A percentile compares a stretch with the other conserved stretches of the same genome.
Evolutionary conservation across 2,113 vertebrate species (phyloP).

Genomic region (Callionymus lyra): DNA sequence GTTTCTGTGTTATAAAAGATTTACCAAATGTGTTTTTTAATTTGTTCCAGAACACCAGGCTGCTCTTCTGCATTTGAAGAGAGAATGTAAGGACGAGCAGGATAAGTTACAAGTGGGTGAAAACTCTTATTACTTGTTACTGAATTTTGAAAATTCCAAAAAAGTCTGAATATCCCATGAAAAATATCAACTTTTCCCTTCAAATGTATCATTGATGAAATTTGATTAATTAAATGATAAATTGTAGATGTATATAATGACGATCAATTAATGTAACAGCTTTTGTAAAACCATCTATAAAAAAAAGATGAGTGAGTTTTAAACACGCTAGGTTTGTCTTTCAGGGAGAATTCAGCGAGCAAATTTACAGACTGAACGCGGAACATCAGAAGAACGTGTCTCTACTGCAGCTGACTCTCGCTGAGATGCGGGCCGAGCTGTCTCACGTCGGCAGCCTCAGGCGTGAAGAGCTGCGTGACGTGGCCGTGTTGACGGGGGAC

Average conservation of each 20-base stretch:
- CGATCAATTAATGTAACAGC: no score
- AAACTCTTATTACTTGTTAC: no score
- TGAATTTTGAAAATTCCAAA: no score
- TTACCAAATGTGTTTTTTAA: no score
- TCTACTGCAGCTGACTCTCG: constrained; percentile 67
- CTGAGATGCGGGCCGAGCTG: constrained; percentile 63
- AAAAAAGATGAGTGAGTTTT: no score
- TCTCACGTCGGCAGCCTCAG: constrained; percentile 52
- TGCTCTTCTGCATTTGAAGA: constrained; percentile 89
- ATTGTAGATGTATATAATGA: no score
- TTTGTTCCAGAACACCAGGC: constrained; percentile 84
- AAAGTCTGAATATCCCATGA: no score
- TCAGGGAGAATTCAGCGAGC: constrained; percentile 77
- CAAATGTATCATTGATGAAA: no score
- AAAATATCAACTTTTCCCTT: no score
- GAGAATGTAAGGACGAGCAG: constrained; percentile 85
- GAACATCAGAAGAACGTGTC: constrained; percentile 71
- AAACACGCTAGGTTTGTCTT: not conserved
- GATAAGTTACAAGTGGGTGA: constrained; percentile 83
- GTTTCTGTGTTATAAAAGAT: no score
- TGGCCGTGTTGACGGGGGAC: constrained; percentile 75
- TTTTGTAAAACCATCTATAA: no score
- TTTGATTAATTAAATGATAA: no score
- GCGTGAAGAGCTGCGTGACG: constrained; percentile 66
- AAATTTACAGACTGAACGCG: constrained; percentile 71